Base-by-base conservation (phyloP, 2,113 vertebrate species). In the Bufo gargarizans region DNA sequence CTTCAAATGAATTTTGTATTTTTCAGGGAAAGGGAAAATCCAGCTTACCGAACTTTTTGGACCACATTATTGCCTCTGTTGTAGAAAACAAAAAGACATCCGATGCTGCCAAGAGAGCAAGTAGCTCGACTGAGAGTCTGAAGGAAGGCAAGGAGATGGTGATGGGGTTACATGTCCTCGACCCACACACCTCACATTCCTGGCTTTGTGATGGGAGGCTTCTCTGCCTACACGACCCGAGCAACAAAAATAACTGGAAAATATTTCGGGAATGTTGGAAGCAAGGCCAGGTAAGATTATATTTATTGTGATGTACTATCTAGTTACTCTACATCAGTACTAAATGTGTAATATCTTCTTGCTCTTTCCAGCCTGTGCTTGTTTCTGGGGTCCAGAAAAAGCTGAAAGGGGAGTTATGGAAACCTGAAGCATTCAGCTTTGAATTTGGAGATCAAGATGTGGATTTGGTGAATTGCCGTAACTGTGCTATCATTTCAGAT, bases 181-280 rank as follows among this genome's bases (percentile, higher is more conserved):
- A 99, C 89, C 97, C 98, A 84, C 97, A 99, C 90, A 99, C 97
- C 79, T 99, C 98, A 69, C 98, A 99, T 92, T 97, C 98, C 47
- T 99, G 98, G 98, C 96, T 99, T 19, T 99, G 98, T 91, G 98
- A 99, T 78, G 98, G 98, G 59, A 96, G 98, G 86, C 96, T 99
- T 43, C 96, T 99, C 86, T 99, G 98, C 93, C 96, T 99, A 89
- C 98, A 99, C 91, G 98, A 99, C 92, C 98, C 98, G 86, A 96
- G 98, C 93, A 99, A 99, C 94, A 93, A 95, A 94, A 99, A 99
- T 94, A 99, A 99, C 93, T 99, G 98, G 98, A 99, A 99, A 94
- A 99, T 99, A 92, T 99, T 99, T 93, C 96, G 98, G 88, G 98
- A 99, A 90, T 99, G 98, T 93, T 99, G 98, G 98, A 99, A 99